Conservation (phyloP, 2,888 invertebrate genomes). For the Sinohyriopsis cumingii region DNA sequence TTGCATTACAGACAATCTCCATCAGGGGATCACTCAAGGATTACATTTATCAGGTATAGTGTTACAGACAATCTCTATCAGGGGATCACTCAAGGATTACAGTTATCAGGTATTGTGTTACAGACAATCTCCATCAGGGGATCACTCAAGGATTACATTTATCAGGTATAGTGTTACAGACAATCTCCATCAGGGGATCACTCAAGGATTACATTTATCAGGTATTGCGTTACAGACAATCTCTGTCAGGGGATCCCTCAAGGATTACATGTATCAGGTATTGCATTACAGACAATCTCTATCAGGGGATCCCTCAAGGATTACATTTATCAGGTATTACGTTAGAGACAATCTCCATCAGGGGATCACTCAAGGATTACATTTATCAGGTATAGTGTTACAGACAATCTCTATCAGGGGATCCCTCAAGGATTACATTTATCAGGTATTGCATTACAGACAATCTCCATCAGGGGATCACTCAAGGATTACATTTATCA, state of each 20-base stretch:
- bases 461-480: conserved; percentile 88
- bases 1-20: no score
- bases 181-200: conserved; percentile 88
- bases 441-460: conserved; percentile 85
- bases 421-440: conserved; percentile 91
- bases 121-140: conserved; percentile 80
- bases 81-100: conserved; percentile 90
- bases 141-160: conserved; percentile 91
- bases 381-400: conserved; percentile 85
- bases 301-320: conserved; percentile 90
- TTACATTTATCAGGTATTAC: conserved; percentile 87
- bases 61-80: conserved; percentile 75
- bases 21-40: conserved; percentile 90
- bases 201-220: conserved; percentile 92
- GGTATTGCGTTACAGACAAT: conserved; percentile 82
- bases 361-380: conserved; percentile 90
- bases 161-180: conserved; percentile 82
- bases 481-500: conserved; percentile 92
- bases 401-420: conserved; percentile 89
- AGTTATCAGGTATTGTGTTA: conserved; percentile 83
- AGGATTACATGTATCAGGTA: conserved; percentile 91
- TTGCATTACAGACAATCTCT: conserved; percentile 86
- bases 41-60: conserved; percentile 85
- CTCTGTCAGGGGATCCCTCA: conserved; percentile 88
- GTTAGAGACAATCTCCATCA: no score